Evolutionary conservation across 2,113 vertebrate genomes (phyloP), one percentile per base, ranked within the genome.

Genomic region (Mus pahari): DNA sequence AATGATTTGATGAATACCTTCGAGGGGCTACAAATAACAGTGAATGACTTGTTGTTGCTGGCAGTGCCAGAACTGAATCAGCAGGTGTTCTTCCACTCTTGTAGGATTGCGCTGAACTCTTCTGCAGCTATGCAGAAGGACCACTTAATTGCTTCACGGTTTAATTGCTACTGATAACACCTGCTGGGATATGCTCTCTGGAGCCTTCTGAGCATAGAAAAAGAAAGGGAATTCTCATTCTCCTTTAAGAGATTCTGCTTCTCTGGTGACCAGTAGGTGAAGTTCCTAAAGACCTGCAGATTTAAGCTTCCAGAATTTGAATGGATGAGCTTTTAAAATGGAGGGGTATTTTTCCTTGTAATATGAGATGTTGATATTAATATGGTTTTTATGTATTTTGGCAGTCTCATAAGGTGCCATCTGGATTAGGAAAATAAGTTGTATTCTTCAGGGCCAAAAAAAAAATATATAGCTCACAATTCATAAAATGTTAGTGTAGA

Each of bases 371-470:
- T 84, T 96, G 92, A 92, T 97, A 95, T 96, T 91, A 89, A 91
- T 94, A 93, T 87, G 45, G 70, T 94, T 70, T 88, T 95, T 93
- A 42, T 95, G 53, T 73, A 70, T 96, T 97, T 95, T 98, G 97
- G 93, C 94, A 97, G 75, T 60, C 93, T 96, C 74, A 71, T 87
- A 50, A 91, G 92, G 92, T 83, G 45, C 96, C 96, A 97, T 97
- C 93, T 96, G 95, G 95, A 96, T 91, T 94, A 95, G 94, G 86
- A 91, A 98, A 94, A 96, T 95, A 79, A 95, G 83, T 64, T 94
- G 66, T 96, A 94, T 92, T 91, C 82, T 77, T 97, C 87, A 90
- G 74, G 73, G 50, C 68, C 91, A 89, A 94, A 91, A 96, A 91
- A 96, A 92, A 91, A 92, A 78, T 26, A 96, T 89, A 91, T 55